Evolutionary conservation across 2,797 vertebrate genomes (phyloP), one percentile per base, ranked within the genome.

Genomic region (Pyrrhura leucotis): DNA sequence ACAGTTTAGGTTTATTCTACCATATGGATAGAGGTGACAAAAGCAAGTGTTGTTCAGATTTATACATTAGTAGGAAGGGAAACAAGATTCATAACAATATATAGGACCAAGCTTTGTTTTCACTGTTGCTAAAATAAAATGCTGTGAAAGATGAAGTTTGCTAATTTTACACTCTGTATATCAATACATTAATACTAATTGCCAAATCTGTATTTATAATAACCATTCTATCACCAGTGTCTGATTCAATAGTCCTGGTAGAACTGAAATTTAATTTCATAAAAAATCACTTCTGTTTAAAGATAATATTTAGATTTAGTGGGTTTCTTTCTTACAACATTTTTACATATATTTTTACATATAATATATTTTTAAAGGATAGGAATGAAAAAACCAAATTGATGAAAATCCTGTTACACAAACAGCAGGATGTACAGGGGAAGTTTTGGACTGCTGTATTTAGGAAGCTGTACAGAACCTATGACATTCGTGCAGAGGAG

Each of bases 371-470:
- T 95, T 85, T 72, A 29, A 95, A 85, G 47, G 19, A 35, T 12
- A 87, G 54, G 21, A 67, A 78, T 33, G 63, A 84, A 86, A 86
- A 92, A 90, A 88, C 3, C 14, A 50, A 56, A 69, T 44, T 28
- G 50, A n/a, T 81, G 39, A 74, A 95, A 94, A 85, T 77, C 76
- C 58, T 78, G n/a, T 80, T 83, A 68, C 21, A 62, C 17, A 76
- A 89, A 67, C 33, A 94, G 73, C 47, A 79, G 77, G 69, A 91
- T 62, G 16, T 58, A 62, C 25, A 66, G 42, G 29, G 73, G 12
- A 90, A 62, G 51, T 76, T 86, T 69, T 73, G 54, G 35, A 59
- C 69, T 69, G 44, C 62, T 91, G 51, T 93, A 93, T 96, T 93
- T 86, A 95, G 89, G 66, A 89, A 83, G 61, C 45, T 45, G 4